Base-by-base conservation (phyloP, 2,888 invertebrate genomes). In the Nemoura dubitans region DNA sequence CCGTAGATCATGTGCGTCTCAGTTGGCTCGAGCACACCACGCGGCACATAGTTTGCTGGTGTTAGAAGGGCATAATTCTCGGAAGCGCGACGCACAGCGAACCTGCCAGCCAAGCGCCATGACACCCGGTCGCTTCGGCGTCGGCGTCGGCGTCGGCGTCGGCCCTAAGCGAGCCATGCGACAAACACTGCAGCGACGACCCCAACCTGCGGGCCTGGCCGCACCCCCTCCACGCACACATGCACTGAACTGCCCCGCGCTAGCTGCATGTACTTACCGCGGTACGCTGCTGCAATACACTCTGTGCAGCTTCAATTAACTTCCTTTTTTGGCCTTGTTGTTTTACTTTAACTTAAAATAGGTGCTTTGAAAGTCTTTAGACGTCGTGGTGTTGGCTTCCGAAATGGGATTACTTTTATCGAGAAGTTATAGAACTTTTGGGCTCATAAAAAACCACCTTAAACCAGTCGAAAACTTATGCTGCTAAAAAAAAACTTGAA, bases 41-140 rank as follows among this genome's bases (percentile, higher is more conserved):
- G 21, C 76, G 10, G 76, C 76, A 78, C 78, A 78, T 28, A 78
- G 78, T 78, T 78, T 78, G 21, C 78, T 78, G 78, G 78, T 78
- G 78, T 27, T 78, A 28, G 59, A 21, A 78, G 26, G 10, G 78
- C 28, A 78, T 28, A 78, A 78, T 78, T 78, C 78, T 78, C 78
- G 78, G 27, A 2, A 5, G 21, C 10, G 78, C 78, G 78, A 27
- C 78, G 78, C 21, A 28, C 6, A 2, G 78, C 78, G 14, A 14
- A 10, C 10, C 5, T 36, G 36, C 36, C 36, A 36, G 36, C 36
- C 78, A 27, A n/a, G 25, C 78, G 78, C 21, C 78, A 78, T 59
- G 16, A 2, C 59, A 78, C 10, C 78, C 7, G 6, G 21, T n/a
- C 76, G 76, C 76, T 3, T 28, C 27, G 78, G 36, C 78, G 26